Evolutionary conservation across 2,888 invertebrate species (phyloP).

Genomic region (Amorpha juglandis): DNA sequence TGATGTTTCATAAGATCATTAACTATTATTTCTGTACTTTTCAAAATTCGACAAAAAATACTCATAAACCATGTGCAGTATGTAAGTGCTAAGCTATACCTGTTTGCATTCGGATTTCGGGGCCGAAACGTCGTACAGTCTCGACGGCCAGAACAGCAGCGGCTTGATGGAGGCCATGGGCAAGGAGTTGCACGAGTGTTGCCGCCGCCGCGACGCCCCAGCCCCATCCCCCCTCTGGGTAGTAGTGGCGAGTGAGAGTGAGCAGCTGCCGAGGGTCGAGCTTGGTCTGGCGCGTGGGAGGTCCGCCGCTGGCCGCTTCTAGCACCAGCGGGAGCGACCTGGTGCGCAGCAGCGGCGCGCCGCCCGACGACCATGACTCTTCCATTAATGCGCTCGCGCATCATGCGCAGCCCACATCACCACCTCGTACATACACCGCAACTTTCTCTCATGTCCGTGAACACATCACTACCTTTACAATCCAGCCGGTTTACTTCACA

Average conservation of each 20-base stretch:
- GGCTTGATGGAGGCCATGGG: constrained; percentile 90
- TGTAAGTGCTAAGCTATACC: constrained; percentile 71
- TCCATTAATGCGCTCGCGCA: constrained; percentile 81
- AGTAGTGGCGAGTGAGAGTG: constrained; percentile 91
- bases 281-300: constrained; percentile 76
- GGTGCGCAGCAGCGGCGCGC: constrained; percentile 86
- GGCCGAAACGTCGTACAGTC: constrained; percentile 85
- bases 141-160: constrained; percentile 85
- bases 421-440: constrained; percentile 59
- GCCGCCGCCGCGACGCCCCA: constrained; percentile 91
- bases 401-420: constrained; percentile 75
- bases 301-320: constrained; percentile 77
- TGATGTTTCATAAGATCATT: no score
- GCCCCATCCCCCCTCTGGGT: constrained; percentile 95
- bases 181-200: constrained; percentile 88
- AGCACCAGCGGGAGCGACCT: constrained; percentile 87
- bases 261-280: constrained; percentile 85
- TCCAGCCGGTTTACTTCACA: neutral
- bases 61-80: neutral
- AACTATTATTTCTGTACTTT: no score
- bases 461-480: constrained; percentile 45
- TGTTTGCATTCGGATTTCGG: constrained; percentile 85
- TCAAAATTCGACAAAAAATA: no score
- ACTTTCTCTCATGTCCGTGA: constrained; percentile 66
- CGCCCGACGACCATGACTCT: constrained; percentile 84